Conservation (phyloP, 2,113 vertebrate genomes). For the Platichthys flesus region DNA sequence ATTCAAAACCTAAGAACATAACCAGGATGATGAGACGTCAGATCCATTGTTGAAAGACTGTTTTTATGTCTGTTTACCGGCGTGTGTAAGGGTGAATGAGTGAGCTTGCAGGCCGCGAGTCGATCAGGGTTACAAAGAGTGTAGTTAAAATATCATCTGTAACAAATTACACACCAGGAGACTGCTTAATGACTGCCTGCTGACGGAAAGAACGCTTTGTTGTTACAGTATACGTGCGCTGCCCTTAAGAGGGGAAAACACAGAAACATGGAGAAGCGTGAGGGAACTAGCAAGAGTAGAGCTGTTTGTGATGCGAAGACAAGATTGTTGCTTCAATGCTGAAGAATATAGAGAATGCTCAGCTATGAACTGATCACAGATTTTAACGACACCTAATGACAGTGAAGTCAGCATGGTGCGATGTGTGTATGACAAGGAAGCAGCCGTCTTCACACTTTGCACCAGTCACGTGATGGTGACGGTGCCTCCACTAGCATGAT, state of each 20-base stretch:
- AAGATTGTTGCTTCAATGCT: neutral
- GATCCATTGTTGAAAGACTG: constrained; percentile 6
- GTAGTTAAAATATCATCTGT: constrained; percentile 64
- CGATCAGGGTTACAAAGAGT: constrained; percentile 23
- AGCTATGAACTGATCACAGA: neutral
- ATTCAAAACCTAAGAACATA: constrained; percentile 2
- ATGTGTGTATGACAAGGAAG: neutral
- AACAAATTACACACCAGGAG: constrained; percentile 66
- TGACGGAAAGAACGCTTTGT: constrained; percentile 52
- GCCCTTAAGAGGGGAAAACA: constrained; percentile 18
- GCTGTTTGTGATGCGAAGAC: neutral
- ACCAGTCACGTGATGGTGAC: constrained; percentile 3
- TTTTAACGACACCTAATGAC: neutral
- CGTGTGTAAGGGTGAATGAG: constrained; percentile 30
- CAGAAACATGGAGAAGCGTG: neutral
- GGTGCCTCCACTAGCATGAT: constrained; percentile 2
- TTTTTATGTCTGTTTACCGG: constrained; percentile 41
- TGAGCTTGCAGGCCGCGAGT: constrained; percentile 38
- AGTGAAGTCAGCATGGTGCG: neutral
- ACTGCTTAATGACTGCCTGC: constrained; percentile 55
- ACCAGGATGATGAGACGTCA: neutral
- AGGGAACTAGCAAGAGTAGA: neutral
- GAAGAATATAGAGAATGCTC: neutral
- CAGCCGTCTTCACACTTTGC: constrained; percentile 16
- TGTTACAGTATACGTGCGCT: constrained; percentile 27